Evolutionary conservation across 2,113 vertebrate species (phyloP).

Genomic region (Leucopternis melanops): DNA sequence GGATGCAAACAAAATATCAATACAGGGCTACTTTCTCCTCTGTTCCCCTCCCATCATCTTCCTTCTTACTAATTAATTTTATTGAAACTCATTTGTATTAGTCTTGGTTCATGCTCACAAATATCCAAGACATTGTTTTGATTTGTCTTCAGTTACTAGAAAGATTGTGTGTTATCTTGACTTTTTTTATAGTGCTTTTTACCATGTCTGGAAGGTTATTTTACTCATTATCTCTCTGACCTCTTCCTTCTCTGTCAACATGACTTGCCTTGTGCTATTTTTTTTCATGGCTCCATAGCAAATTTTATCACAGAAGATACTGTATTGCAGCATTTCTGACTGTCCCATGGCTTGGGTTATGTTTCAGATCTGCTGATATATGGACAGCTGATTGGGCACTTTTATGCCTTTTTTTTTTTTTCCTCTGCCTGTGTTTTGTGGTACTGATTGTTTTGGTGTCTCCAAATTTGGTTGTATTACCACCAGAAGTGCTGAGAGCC

Average conservation of each 20-base stretch:
- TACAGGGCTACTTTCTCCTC: background rate
- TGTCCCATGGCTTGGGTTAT: background rate
- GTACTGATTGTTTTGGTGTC: background rate
- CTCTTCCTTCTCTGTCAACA: background rate
- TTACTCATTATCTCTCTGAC: background rate
- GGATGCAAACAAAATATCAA: background rate
- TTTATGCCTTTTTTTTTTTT: background rate
- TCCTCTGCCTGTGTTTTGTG: background rate
- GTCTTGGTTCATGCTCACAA: background rate
- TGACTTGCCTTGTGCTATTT: background rate
- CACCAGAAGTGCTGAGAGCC: background rate
- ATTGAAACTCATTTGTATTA: background rate
- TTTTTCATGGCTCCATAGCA: background rate
- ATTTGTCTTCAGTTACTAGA: background rate
- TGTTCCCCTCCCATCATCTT: background rate
- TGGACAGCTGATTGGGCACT: background rate
- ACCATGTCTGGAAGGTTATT: background rate
- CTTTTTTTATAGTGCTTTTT: background rate
- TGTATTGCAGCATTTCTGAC: background rate
- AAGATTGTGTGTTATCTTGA: background rate
- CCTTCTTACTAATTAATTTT: background rate
- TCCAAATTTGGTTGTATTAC: background rate
- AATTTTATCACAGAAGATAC: background rate
- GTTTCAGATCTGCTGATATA: background rate
- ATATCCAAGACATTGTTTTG: background rate